Conservation (phyloP, 2,113 vertebrate genomes). For the Triplophysa rosa region DNA sequence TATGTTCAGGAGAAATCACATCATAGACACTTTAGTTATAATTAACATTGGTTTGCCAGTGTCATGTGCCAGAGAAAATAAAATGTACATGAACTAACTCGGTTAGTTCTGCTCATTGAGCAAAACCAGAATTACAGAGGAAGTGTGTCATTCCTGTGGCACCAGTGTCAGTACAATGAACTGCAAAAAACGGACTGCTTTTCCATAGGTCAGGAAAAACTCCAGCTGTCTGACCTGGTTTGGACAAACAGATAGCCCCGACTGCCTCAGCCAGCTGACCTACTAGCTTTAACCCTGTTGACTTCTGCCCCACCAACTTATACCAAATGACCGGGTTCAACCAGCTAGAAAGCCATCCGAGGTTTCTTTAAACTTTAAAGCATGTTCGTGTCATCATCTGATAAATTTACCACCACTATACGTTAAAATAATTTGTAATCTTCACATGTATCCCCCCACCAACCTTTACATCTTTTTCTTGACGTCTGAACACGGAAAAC, state of each 20-base stretch:
- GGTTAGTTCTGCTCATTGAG: neutral
- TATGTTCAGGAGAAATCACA: neutral
- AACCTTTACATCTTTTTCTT: neutral
- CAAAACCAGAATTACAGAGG: neutral
- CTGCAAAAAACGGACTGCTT: no score
- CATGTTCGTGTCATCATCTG: neutral
- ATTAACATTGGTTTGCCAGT: neutral
- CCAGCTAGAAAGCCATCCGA: neutral
- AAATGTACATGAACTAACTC: neutral
- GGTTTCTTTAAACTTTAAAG: no score
- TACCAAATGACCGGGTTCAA: neutral
- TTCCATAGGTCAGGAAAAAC: no score
- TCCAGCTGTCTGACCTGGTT: neutral
- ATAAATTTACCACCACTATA: constrained; percentile 4
- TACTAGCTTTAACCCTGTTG: no score
- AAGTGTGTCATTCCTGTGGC: neutral
- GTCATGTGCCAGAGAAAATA: neutral
- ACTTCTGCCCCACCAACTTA: neutral
- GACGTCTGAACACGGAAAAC: neutral
- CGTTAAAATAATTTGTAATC: neutral
- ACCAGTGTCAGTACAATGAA: no score
- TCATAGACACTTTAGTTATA: neutral
- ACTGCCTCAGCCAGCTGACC: no score
- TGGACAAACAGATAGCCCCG: neutral
- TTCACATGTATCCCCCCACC: neutral